Conservation (phyloP, 2,113 vertebrate genomes). For the Phalacrocorax aristotelis region DNA sequence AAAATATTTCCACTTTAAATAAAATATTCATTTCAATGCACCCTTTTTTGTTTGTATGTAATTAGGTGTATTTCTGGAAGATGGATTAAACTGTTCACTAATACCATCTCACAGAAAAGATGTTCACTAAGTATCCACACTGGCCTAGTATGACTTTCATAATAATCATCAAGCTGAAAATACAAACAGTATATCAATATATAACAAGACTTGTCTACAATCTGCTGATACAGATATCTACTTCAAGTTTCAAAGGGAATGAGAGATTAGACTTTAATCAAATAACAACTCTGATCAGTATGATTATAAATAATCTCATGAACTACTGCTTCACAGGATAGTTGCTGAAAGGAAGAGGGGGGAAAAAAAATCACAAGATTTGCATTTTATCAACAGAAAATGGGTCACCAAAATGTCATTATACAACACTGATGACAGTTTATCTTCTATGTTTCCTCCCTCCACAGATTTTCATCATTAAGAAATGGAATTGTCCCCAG, state of each 20-base stretch:
- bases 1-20: neutral
- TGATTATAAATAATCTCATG: neutral
- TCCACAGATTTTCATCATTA: constrained; percentile 5
- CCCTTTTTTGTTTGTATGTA: neutral
- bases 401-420: constrained; percentile 45
- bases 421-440: constrained; percentile 19
- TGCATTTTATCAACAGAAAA: constrained; percentile 11
- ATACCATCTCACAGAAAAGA: neutral
- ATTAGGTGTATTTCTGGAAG: neutral
- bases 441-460: neutral
- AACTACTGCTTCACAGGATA: constrained; percentile 28
- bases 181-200: neutral
- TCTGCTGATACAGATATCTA: neutral
- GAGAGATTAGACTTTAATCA: constrained; percentile 18
- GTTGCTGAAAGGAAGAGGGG: neutral
- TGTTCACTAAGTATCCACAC: neutral
- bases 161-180: constrained; percentile 18
- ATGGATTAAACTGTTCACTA: neutral
- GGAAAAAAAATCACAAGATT: neutral
- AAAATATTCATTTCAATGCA: neutral
- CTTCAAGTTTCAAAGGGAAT: constrained; percentile 39
- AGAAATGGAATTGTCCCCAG: neutral
- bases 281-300: constrained; percentile 9
- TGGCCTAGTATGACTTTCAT: neutral
- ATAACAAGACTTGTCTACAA: neutral